phyloP scores from a whole-genome alignment of 1,140 invertebrate species.

The Zaprionus tsacasi region DNA sequence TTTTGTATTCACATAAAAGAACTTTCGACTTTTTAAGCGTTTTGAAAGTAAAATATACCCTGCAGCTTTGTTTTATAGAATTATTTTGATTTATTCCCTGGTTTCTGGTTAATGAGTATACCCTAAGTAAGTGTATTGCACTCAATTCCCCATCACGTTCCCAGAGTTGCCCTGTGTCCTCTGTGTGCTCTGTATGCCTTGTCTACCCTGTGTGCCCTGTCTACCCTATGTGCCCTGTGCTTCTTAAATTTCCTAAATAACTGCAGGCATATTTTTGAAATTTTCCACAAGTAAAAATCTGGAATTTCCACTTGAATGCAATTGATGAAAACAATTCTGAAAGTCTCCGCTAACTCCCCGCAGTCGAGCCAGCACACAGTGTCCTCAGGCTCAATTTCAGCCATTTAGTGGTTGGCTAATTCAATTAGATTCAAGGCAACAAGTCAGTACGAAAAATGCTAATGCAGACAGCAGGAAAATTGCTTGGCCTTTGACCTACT shows the following conservation, averaged over 20 bases:
- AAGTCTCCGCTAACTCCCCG: neutral
- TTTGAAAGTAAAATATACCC: no score
- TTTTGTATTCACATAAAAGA: neutral
- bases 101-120: no score
- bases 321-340: constrained; percentile 8
- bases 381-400: constrained; percentile 44
- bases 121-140: neutral
- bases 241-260: constrained; percentile 3
- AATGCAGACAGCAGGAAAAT: constrained; percentile 9
- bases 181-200: neutral
- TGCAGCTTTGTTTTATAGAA: no score
- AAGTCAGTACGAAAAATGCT: neutral
- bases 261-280: constrained; percentile 7
- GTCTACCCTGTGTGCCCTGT: neutral
- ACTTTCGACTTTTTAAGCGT: no score
- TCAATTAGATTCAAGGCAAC: constrained; percentile 46
- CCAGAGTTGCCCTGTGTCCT: neutral
- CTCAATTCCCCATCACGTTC: neutral
- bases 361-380: neutral
- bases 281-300: neutral
- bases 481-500: constrained; percentile 7
- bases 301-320: constrained; percentile 24
- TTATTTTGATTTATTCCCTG: no score
- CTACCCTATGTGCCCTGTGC: neutral
- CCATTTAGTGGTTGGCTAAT: constrained; percentile 55